These are phyloP conservation scores for Gopherus flavomarginatus DNA, from an alignment of 2,113 vertebrate genomes.

Conservation along the genomic window DNA sequence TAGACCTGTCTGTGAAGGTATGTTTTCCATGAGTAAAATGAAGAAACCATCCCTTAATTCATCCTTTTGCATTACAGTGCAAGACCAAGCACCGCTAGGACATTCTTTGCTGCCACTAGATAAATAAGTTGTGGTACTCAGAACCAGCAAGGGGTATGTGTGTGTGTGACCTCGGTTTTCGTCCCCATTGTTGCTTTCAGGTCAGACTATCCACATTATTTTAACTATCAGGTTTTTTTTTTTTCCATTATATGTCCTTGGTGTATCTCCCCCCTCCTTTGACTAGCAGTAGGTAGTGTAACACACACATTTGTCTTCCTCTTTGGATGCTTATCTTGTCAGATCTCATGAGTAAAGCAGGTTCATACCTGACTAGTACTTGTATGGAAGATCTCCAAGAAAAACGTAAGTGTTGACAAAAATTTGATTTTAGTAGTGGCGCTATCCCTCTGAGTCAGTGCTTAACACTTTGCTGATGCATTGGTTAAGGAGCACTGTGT, in stretches of 20 bases:
- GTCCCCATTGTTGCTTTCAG: not conserved
- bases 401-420: not conserved
- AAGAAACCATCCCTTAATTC: constrained; percentile 12
- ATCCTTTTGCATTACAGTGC: not conserved
- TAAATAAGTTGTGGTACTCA: not conserved
- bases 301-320: not conserved
- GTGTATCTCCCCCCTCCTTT: not conserved
- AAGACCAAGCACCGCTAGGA: not conserved
- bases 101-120: not conserved
- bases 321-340: not conserved
- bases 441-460: not conserved
- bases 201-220: not conserved
- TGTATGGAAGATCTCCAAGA: not conserved
- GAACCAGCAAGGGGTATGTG: not conserved
- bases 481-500: not conserved
- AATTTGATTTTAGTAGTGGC: not conserved
- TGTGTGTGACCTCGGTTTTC: not conserved
- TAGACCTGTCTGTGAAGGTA: constrained; percentile 17
- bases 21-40: constrained; percentile 10
- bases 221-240: not conserved
- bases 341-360: not conserved
- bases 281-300: not conserved
- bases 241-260: not conserved
- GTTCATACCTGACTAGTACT: not conserved
- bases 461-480: not conserved